These are phyloP conservation scores for Dasysyrphus tricinctus DNA, from an alignment of 2,888 invertebrate genomes.

Conservation along the genomic window DNA sequence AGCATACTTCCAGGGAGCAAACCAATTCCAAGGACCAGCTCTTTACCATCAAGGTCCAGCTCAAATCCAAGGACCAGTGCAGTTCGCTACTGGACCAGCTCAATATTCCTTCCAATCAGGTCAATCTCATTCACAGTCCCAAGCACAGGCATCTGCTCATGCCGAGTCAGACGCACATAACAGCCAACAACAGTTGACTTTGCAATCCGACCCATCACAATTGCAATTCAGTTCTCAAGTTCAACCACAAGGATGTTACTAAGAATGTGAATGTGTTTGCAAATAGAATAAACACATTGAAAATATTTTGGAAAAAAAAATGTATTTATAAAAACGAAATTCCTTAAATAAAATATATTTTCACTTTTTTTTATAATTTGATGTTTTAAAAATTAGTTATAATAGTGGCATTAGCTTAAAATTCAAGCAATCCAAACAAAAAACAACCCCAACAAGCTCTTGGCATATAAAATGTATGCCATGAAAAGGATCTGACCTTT, in stretches of 20 bases:
- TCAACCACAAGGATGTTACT: neutral
- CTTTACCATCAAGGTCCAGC: neutral
- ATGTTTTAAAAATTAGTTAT: neutral
- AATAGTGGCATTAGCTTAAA: too few relatives aligned
- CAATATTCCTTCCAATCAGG: too few relatives aligned
- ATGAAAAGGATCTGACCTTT: too few relatives aligned
- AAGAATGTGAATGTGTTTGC: neutral
- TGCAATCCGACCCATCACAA: conserved; percentile 33
- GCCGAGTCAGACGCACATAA: neutral
- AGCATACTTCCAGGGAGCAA: neutral
- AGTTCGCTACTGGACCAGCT: neutral
- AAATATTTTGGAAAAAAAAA: conserved; percentile 49
- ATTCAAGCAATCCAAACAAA: too few relatives aligned
- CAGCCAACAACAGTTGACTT: conserved; percentile 16
- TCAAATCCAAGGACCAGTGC: neutral
- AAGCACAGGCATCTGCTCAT: neutral
- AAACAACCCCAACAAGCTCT: too few relatives aligned
- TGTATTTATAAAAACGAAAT: conserved; percentile 64
- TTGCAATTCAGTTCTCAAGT: conserved; percentile 9
- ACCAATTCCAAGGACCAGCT: neutral
- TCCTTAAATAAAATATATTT: conserved; percentile 61
- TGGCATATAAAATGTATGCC: too few relatives aligned
- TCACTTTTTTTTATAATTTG: conserved; percentile 15
- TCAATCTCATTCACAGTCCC: neutral
- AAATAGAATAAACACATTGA: neutral